These are phyloP conservation scores for Microplitis demolitor DNA, from an alignment of 1,140 invertebrate species.

Conservation along the genomic window DNA sequence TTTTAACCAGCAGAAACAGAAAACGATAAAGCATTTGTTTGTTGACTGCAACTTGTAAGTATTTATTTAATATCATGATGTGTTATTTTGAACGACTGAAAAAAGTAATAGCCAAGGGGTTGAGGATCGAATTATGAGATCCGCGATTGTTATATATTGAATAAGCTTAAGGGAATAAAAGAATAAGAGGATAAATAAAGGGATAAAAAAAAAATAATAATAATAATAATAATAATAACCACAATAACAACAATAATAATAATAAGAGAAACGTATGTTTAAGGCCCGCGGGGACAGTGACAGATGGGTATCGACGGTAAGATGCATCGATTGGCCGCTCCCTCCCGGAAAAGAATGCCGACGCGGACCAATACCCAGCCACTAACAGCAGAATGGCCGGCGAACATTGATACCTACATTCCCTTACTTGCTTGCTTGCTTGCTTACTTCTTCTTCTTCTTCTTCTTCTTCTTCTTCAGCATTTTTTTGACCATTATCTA, in stretches of 20 bases:
- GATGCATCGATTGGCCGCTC: slow-evolving; percentile 61
- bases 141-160: neutral
- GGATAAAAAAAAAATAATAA: slow-evolving; percentile 30
- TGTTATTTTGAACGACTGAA: too few species aligned
- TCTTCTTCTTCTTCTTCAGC: slow-evolving; percentile 18
- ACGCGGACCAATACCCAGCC: slow-evolving; percentile 56
- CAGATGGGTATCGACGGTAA: slow-evolving; percentile 60
- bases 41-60: too few species aligned
- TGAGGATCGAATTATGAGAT: slow-evolving; percentile 6
- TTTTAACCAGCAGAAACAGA: too few species aligned
- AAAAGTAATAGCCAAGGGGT: neutral
- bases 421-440: slow-evolving; percentile 25
- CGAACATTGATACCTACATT: slow-evolving; percentile 43
- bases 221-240: too few species aligned
- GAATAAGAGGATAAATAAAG: slow-evolving; percentile 11
- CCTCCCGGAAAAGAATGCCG: slow-evolving; percentile 60
- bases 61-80: too few species aligned
- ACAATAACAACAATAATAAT: slow-evolving; percentile 15
- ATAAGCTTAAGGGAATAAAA: slow-evolving; percentile 10
- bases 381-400: slow-evolving; percentile 56
- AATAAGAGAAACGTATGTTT: slow-evolving; percentile 18
- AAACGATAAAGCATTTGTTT: too few species aligned
- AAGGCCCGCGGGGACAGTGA: slow-evolving; percentile 53
- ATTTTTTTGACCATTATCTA: too few species aligned
- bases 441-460: slow-evolving; percentile 32